Evolutionary conservation across 2,888 invertebrate species (phyloP).

Genomic region (Ichneumoninae sp.): DNA sequence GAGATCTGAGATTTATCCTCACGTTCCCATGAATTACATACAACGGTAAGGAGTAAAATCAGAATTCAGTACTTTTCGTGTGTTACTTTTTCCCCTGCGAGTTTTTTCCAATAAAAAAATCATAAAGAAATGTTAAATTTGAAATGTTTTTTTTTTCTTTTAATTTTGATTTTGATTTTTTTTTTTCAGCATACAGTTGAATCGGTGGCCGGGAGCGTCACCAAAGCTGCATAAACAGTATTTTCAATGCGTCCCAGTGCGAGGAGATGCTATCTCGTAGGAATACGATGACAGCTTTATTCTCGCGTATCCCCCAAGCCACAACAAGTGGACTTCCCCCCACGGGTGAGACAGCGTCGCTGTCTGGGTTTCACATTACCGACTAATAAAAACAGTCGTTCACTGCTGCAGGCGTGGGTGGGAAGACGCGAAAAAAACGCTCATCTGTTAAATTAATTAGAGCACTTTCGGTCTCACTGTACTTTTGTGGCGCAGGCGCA

Average conservation of each 20-base stretch:
- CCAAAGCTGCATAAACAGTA: constrained; percentile 1
- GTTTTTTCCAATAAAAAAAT: no score
- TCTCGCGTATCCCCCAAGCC: neutral
- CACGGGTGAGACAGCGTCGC: constrained; percentile 33
- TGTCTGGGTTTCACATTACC: constrained; percentile 65
- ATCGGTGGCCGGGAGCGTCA: neutral
- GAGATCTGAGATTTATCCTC: no score
- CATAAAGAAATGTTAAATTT: no score
- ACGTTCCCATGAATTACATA: no score
- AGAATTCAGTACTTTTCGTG: no score
- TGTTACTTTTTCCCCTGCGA: no score
- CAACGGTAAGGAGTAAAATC: no score
- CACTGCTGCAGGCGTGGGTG: constrained; percentile 10
- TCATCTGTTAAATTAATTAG: constrained; percentile 50
- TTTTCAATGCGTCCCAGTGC: neutral
- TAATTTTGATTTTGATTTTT: neutral
- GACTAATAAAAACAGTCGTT: constrained; percentile 60
- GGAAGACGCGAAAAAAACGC: constrained; percentile 57
- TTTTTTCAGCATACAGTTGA: neutral
- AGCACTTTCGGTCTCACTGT: constrained; percentile 37
- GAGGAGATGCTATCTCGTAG: constrained; percentile 1
- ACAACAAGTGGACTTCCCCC: constrained; percentile 40
- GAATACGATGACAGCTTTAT: constrained; percentile 45
- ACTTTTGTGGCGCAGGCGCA: constrained; percentile 23
- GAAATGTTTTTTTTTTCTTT: neutral